Base-by-base conservation (phyloP, 2,797 vertebrate species). In the Lithobates sylvaticus region DNA sequence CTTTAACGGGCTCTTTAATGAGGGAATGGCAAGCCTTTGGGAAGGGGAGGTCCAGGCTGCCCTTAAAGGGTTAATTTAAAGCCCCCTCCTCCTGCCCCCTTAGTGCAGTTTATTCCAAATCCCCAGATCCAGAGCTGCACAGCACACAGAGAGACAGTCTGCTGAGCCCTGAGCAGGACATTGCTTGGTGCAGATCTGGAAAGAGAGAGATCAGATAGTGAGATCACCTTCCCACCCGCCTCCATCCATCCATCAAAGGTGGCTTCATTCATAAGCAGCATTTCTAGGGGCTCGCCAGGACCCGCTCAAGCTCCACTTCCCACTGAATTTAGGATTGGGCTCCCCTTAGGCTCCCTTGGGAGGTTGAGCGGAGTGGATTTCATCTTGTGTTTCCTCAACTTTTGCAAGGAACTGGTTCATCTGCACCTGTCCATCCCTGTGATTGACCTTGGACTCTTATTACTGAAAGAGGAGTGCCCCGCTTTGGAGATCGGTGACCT, bases 61-160 rank as follows among this genome's bases (percentile, higher is more conserved):
- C 26, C 23, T 74, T 74, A 73, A 87, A 83, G 81, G 86, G 86
- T 87, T 87, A 83, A 87, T 78, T 77, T 77, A 78, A 83, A 83
- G 69, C 68, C 81, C 86, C 69, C 86, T 87, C 86, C 85, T 82
- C 85, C 86, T 87, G 81, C 85, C 76, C 85, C 79, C 50, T 58
- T 32, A 65, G 64, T 76, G 44, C 44, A 86, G 47, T 82, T 77
- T 23, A 65, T 65, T 58, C 29, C 81, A 86, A 47, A 61, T 83
- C 75, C 44, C 42, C 50, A 47, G 65, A 82, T 29, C 27, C 74
- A 26, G 77, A 74, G 77, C 27, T 29, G 69, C 44, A 70, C 58
- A 81, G n/a, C 58, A 10, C 65, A 65, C 16, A 65, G n/a, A n/a
- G n/a, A n/a, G 71, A 50, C 61, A 26, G n/a, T 65, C 23, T 61